Evolutionary conservation across 2,113 vertebrate species (phyloP), one percentile per base, ranked within the genome.

Genomic region (Butorides virescens): DNA sequence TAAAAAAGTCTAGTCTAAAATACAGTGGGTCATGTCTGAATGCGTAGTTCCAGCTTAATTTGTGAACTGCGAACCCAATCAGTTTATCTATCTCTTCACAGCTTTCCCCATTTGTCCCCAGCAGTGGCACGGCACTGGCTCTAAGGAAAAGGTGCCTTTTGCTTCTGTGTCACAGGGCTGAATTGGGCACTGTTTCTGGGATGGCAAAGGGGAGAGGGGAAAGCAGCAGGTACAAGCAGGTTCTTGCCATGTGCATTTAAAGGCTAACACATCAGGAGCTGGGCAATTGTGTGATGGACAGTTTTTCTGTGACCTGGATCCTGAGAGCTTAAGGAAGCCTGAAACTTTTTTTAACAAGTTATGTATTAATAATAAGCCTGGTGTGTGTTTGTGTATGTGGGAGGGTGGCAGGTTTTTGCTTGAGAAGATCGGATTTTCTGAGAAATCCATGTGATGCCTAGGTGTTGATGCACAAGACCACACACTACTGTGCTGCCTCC

Each of bases 241-340:
- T 27, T 93, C 66, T 82, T 92, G 88, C 81, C 5, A 7, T 47
- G 47, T 84, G 61, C 59, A 7, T 81, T 87, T 61, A 59, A 74
- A 70, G 47, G 29, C 86, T 79, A 71, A 39, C 37, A 2, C 30
- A 25, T 62, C 62, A 47, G 70, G 66, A 58, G 46, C 62, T 88
- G 72, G 46, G 47, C 84, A 75, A 39, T 27, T n/a, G 49, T 55
- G 17, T 77, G 86, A 66, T 59, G 71, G 68, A 50, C 37, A 52
- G 50, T 84, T 77, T 89, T 89, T 18, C 46, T 73, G 63, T 89
- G 72, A 83, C 72, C 83, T 73, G 71, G 36, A 70, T 88, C 30
- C 65, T 26, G 36, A 91, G 36, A 88, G 29, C 39, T 88, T 80
- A 70, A 74, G 34, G 44, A 94, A 26, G 12, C 30, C 37, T 80